Evolutionary conservation across 64 coral and sea anemone genomes (phyloP), one percentile per base, ranked within the genome.

Genomic region (Dendrophyllia cribrosa): DNA sequence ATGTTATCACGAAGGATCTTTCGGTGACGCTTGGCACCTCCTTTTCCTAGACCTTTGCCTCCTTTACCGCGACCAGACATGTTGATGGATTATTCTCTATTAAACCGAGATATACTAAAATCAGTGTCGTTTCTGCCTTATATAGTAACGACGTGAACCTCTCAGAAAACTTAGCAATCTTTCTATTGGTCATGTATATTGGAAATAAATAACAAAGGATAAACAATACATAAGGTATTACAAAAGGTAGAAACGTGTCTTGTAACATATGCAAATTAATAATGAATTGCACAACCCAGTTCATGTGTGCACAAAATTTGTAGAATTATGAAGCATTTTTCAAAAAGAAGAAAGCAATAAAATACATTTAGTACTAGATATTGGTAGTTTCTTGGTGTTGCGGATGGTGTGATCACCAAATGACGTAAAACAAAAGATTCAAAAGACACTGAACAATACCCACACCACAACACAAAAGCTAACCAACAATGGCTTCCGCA

Each of bases 31-130:
- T 91, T 91, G 25, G 89, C 89, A 51, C 89, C 89, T 84, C 89
- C 89, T 91, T 91, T 91, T 74, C 89, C 89, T 26, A 91, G 46
- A 83, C 89, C 89, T 91, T 91, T 91, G 5, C 89, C 89, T 83
- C 89, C 89, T 91, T 91, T 91, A 72, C 89, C 89, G 16, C 89
- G 77, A 24, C 89, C 89, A 73, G 89, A 83, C 89, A 91, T 91
- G 34, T 34, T 34, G 34, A 19, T 0, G 2, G 5, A 17, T 8
- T 64, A 16, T 4, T 64, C 13, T 4, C 11, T 4, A 17, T 64
- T 11, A 16, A 58, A 58, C 7, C 19, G 61, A 64, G 16, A 16
- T 13, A 64, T 64, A 17, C 34, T 34, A 4, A 4, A 4, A 16
- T 64, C 61, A 19, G 61, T 16, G 16, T 15, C 2, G 61, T 16